Evolutionary conservation across 1,140 invertebrate genomes (phyloP).

Genomic region (Cheumatopsyche charites): DNA sequence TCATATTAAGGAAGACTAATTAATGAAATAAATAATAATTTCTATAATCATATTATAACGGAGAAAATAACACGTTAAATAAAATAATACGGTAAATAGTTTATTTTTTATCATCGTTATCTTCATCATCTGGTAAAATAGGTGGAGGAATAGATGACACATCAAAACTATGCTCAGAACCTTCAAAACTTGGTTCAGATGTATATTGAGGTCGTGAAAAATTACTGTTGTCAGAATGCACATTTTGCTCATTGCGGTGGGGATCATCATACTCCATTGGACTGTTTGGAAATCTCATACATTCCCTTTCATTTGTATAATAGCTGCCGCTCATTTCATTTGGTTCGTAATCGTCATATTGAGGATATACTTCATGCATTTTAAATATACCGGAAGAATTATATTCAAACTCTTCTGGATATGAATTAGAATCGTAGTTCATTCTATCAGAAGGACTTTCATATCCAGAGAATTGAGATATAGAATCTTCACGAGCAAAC

Average conservation of each 20-base stretch:
- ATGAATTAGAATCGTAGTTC: slow-evolving; percentile 57
- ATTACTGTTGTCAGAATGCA: slow-evolving; percentile 9
- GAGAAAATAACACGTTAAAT: no score
- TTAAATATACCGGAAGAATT: slow-evolving; percentile 57
- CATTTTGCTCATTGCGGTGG: slow-evolving; percentile 11
- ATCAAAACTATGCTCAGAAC: slow-evolving; percentile 71
- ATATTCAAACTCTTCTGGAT: slow-evolving; percentile 57
- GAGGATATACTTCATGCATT: slow-evolving; percentile 61
- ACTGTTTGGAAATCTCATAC: neutral
- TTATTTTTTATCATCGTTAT: slow-evolving; percentile 52
- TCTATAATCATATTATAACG: no score
- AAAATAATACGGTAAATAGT: no score
- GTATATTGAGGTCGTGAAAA: slow-evolving; percentile 37
- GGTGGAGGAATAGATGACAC: slow-evolving; percentile 71
- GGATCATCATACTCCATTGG: neutral
- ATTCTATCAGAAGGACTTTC: slow-evolving; percentile 57
- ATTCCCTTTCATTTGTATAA: slow-evolving; percentile 18
- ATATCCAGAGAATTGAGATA: slow-evolving; percentile 56
- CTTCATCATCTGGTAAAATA: slow-evolving; percentile 68
- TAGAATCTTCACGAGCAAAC: slow-evolving; percentile 57
- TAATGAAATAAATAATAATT: no score
- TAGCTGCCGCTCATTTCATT: slow-evolving; percentile 32
- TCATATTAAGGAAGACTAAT: no score
- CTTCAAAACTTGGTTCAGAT: slow-evolving; percentile 53
- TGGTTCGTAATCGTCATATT: slow-evolving; percentile 55